Evolutionary conservation across 2,797 vertebrate species (phyloP).

Genomic region (Pelodytes ibericus): DNA sequence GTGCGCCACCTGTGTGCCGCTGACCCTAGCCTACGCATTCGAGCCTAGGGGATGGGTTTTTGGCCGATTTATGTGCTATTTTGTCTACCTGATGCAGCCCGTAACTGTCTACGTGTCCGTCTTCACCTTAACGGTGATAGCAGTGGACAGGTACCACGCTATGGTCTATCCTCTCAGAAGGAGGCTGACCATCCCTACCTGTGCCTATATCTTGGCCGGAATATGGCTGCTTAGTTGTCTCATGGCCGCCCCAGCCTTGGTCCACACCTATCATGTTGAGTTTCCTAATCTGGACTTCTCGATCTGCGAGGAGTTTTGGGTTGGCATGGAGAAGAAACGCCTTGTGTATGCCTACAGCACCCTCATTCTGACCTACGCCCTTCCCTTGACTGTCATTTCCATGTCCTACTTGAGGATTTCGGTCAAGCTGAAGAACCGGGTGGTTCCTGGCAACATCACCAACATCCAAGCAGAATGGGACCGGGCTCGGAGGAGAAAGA

Average conservation of each 20-base stretch:
- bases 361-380: slow-evolving; percentile 55
- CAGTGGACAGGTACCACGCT: slow-evolving; percentile 58
- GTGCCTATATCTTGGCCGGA: slow-evolving; percentile 65
- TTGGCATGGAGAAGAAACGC: slow-evolving; percentile 62
- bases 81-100: slow-evolving; percentile 64
- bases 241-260: slow-evolving; percentile 62
- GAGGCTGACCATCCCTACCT: slow-evolving; percentile 65
- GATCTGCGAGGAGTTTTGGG: slow-evolving; percentile 75
- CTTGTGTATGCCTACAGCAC: slow-evolving; percentile 63
- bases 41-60: slow-evolving; percentile 64
- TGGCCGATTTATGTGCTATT: slow-evolving; percentile 65
- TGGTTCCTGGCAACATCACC: slow-evolving; percentile 68
- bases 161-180: slow-evolving; percentile 54
- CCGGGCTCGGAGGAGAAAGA: slow-evolving; percentile 63
- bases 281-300: slow-evolving; percentile 70
- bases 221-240: slow-evolving; percentile 62
- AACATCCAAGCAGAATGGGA: slow-evolving; percentile 67
- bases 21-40: slow-evolving; percentile 62
- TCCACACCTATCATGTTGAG: slow-evolving; percentile 59
- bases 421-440: slow-evolving; percentile 60
- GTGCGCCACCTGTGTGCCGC: slow-evolving; percentile 64
- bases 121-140: slow-evolving; percentile 64
- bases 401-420: slow-evolving; percentile 63
- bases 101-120: slow-evolving; percentile 61
- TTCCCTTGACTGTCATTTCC: slow-evolving; percentile 63